A percentile compares a stretch with the other conserved stretches of the same genome.
These are phyloP conservation scores for Drosophila kokeensis DNA, from an alignment of 2,888 invertebrate species.

Conservation along the genomic window DNA sequence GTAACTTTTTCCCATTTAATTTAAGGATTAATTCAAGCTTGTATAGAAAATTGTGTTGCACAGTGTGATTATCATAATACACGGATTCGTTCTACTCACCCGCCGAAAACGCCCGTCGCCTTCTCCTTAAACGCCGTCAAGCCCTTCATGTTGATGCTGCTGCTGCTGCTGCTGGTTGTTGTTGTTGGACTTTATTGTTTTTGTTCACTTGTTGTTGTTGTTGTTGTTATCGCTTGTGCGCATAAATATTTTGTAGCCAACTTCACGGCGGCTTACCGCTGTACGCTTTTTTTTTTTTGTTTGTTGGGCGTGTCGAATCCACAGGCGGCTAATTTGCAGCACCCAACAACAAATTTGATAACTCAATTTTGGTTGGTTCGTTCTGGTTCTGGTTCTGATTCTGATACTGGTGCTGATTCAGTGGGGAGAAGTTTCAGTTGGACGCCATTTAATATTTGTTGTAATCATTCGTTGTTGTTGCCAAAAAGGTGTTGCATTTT, in stretches of 20 bases:
- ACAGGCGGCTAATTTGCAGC: constrained; percentile 67
- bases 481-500: constrained; percentile 65
- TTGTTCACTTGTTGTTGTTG: constrained; percentile 29
- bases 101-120: constrained; percentile 84
- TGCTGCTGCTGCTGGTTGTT: constrained; percentile 29
- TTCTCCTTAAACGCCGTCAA: constrained; percentile 85
- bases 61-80: constrained; percentile 23
- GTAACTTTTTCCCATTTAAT: neutral
- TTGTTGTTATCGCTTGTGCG: constrained; percentile 74
- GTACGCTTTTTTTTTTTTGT: constrained; percentile 15
- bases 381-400: constrained; percentile 37
- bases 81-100: constrained; percentile 78
- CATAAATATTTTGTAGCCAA: constrained; percentile 75
- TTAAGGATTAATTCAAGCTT: neutral
- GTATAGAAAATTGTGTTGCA: constrained; percentile 11
- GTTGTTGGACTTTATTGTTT: constrained; percentile 39
- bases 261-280: constrained; percentile 73
- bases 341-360: constrained; percentile 67
- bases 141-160: constrained; percentile 82
- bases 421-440: constrained; percentile 52
- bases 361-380: constrained; percentile 70
- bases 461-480: constrained; percentile 34
- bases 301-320: constrained; percentile 64
- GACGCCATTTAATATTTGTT: constrained; percentile 67
- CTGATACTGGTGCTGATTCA: constrained; percentile 12